Evolutionary conservation across 2,888 invertebrate species (phyloP).

Genomic region (Macaria notata): DNA sequence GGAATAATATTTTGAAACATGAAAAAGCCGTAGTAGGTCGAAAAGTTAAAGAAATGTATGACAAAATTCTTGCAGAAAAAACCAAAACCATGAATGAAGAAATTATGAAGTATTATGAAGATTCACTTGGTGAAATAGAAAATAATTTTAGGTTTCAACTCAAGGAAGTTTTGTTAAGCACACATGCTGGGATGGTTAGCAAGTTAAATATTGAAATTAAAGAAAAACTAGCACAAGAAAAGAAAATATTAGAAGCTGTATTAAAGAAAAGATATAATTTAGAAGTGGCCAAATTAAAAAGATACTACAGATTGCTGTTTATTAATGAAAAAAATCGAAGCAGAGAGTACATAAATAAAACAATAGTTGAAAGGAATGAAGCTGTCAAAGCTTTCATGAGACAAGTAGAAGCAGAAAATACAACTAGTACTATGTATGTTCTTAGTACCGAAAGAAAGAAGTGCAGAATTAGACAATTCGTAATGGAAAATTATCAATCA

Average conservation of each 20-base stretch:
- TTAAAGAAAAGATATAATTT: constrained; percentile 49
- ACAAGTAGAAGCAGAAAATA: constrained; percentile 60
- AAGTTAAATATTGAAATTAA: constrained; percentile 60
- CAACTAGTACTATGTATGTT: constrained; percentile 68
- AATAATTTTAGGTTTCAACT: constrained; percentile 56
- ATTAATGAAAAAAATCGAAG: constrained; percentile 55
- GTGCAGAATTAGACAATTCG: constrained; percentile 63
- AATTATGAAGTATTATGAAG: constrained; percentile 60
- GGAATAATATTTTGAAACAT: constrained; percentile 57
- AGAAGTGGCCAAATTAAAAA: constrained; percentile 58
- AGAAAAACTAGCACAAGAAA: constrained; percentile 55
- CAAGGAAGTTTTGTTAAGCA: constrained; percentile 43
- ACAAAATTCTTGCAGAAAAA: constrained; percentile 55
- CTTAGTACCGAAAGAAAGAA: constrained; percentile 72
- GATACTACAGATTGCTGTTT: constrained; percentile 63
- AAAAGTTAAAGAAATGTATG: constrained; percentile 54
- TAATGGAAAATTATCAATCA: constrained; percentile 57
- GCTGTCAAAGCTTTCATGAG: constrained; percentile 59
- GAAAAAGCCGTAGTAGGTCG: constrained; percentile 50
- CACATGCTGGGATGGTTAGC: constrained; percentile 54
- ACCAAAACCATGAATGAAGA: constrained; percentile 58
- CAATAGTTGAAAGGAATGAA: constrained; percentile 60
- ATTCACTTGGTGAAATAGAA: constrained; percentile 63
- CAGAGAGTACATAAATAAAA: constrained; percentile 51
- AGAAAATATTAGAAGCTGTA: constrained; percentile 42